Conservation (phyloP, 2,797 vertebrate genomes). For the Sebastes itinus region DNA sequence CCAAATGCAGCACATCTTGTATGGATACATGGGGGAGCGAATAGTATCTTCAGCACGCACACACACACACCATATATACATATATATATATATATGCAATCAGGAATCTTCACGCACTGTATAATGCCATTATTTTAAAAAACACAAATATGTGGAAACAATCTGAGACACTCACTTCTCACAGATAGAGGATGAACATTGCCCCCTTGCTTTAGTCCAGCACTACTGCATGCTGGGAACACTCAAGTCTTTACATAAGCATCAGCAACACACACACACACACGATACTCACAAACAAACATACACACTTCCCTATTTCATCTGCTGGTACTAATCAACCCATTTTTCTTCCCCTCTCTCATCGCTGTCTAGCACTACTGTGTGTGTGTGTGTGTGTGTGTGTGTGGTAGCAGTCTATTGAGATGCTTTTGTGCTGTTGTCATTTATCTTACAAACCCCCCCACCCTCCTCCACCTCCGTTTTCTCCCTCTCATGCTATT, state of each 20-base stretch:
- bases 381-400: constrained; percentile 14
- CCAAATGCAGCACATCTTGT: constrained; percentile 26
- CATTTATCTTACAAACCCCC: constrained; percentile 68
- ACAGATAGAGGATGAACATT: constrained; percentile 69
- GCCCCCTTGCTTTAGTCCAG: constrained; percentile 72
- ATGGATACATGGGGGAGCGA: neutral
- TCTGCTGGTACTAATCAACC: constrained; percentile 66
- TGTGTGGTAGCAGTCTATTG: constrained; percentile 56
- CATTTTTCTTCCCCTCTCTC: constrained; percentile 71
- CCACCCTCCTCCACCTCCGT: neutral
- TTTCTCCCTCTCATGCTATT: constrained; percentile 55
- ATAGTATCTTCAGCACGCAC: neutral
- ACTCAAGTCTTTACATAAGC: constrained; percentile 40
- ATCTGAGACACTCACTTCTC: neutral
- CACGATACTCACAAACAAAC: constrained; percentile 47
- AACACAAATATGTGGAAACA: constrained; percentile 5
- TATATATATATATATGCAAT: neutral
- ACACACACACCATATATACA: neutral
- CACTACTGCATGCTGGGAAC: constrained; percentile 42
- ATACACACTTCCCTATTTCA: constrained; percentile 53
- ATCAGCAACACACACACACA: constrained; percentile 1
- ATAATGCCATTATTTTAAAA: constrained; percentile 11
- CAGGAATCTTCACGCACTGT: neutral
- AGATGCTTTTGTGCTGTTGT: constrained; percentile 70
- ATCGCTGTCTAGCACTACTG: constrained; percentile 34